A percentile compares a stretch with the other conserved stretches of the same genome.
Conservation (phyloP, 2,888 invertebrate species). For the Lycophotia porphyrea region DNA sequence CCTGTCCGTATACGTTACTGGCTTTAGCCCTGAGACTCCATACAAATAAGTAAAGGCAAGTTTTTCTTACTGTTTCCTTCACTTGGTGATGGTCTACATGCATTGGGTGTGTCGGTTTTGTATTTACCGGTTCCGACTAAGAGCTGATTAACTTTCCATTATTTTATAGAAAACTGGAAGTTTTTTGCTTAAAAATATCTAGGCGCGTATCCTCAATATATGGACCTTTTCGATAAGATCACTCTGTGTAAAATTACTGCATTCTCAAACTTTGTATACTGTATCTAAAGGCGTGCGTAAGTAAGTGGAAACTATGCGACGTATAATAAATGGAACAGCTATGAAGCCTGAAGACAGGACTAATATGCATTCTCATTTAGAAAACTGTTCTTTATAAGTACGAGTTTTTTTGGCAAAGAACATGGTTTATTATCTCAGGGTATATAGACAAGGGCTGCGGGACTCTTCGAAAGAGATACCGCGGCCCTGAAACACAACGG, state of each 20-base stretch:
- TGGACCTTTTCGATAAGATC: neutral
- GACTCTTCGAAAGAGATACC: too few relatives aligned
- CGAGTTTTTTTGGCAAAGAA: too few relatives aligned
- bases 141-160: constrained; percentile 1
- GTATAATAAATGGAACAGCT: too few relatives aligned
- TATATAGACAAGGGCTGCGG: too few relatives aligned
- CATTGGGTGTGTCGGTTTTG: constrained; percentile 29
- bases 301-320: too few relatives aligned
- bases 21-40: constrained; percentile 50
- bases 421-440: neutral
- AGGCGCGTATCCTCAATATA: neutral
- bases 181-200: neutral
- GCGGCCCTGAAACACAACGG: too few relatives aligned
- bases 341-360: too few relatives aligned
- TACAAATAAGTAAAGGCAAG: constrained; percentile 46
- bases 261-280: too few relatives aligned
- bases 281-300: too few relatives aligned
- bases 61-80: constrained; percentile 49
- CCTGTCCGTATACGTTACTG: constrained; percentile 36
- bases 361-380: neutral
- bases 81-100: constrained; percentile 28
- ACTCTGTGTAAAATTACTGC: neutral
- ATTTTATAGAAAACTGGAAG: neutral
- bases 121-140: neutral
- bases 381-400: neutral